These are phyloP conservation scores for Coryphaenoides rupestris DNA, from an alignment of 2,113 vertebrate genomes.

Conservation along the genomic window DNA sequence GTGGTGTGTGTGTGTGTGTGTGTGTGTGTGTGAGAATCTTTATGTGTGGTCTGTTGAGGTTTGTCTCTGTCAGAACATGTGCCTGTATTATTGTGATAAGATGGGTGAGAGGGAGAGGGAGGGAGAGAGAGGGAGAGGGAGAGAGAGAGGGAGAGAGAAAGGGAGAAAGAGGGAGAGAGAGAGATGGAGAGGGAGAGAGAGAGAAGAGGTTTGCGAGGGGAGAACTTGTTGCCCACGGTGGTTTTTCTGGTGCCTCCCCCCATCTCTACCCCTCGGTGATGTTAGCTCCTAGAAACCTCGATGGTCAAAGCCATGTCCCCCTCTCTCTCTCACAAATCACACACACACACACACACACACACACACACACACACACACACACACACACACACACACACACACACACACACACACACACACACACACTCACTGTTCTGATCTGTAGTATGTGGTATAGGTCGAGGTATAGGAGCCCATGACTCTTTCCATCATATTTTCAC, in stretches of 20 bases:
- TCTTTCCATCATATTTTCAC: too few relatives aligned
- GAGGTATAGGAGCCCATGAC: too few relatives aligned
- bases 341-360: neutral
- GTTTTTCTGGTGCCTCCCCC: constrained; percentile 42
- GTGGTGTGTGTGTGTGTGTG: constrained; percentile 5
- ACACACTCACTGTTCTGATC: neutral
- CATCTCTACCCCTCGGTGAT: constrained; percentile 37
- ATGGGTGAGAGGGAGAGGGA: neutral
- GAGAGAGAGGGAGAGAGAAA: too few relatives aligned
- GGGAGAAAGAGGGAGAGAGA: too few relatives aligned
- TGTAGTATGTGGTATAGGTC: neutral
- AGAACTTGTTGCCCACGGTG: constrained; percentile 21
- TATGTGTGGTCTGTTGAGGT: too few relatives aligned
- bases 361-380: constrained; percentile 16
- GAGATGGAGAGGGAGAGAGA: neutral
- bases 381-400: constrained; percentile 1
- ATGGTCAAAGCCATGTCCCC: constrained; percentile 19
- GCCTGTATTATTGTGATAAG: too few relatives aligned
- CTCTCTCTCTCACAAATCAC: constrained; percentile 13
- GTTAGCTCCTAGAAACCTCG: constrained; percentile 30
- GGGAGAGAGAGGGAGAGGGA: too few relatives aligned
- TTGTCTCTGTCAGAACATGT: too few relatives aligned
- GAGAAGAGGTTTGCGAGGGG: neutral
- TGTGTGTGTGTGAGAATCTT: neutral
- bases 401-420: neutral